Percentiles rank a stretch among this genome's conserved stretches.
Evolutionary conservation across 2,797 vertebrate species (phyloP).

Genomic region (Karalla daura): DNA sequence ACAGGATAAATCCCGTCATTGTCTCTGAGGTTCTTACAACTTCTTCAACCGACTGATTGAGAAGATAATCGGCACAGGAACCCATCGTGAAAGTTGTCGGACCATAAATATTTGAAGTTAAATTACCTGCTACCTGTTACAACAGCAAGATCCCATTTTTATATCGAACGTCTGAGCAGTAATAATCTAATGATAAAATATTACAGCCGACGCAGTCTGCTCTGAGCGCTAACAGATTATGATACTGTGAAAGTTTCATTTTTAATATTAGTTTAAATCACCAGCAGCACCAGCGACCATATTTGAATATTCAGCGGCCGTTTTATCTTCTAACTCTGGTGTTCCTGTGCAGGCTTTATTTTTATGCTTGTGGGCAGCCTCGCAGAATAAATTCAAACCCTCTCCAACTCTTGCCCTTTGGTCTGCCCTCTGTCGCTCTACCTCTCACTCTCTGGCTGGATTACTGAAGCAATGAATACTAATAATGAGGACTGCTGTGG

Average conservation of each 20-base stretch:
- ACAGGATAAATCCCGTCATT: no score
- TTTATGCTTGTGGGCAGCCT: constrained; percentile 45
- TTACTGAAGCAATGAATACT: constrained; percentile 67
- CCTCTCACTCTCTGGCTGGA: constrained; percentile 47
- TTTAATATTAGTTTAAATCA: no score
- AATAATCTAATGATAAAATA: no score
- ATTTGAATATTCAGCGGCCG: constrained; percentile 12
- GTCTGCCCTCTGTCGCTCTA: constrained; percentile 41
- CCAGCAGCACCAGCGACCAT: neutral
- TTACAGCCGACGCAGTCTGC: no score
- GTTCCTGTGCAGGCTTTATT: constrained; percentile 19
- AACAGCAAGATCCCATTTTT: no score
- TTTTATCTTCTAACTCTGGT: neutral
- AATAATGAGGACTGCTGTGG: constrained; percentile 44
- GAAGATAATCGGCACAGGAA: neutral
- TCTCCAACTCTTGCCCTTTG: constrained; percentile 55
- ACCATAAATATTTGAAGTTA: no score
- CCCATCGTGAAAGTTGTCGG: neutral
- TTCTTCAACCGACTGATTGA: neutral
- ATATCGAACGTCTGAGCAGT: no score
- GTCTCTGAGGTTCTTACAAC: neutral
- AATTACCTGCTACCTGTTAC: no score
- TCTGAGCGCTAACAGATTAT: no score
- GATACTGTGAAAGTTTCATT: no score
- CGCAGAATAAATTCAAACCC: constrained; percentile 57